Conservation (phyloP, 2,797 vertebrate species). For the Macrochelys suwanniensis region DNA sequence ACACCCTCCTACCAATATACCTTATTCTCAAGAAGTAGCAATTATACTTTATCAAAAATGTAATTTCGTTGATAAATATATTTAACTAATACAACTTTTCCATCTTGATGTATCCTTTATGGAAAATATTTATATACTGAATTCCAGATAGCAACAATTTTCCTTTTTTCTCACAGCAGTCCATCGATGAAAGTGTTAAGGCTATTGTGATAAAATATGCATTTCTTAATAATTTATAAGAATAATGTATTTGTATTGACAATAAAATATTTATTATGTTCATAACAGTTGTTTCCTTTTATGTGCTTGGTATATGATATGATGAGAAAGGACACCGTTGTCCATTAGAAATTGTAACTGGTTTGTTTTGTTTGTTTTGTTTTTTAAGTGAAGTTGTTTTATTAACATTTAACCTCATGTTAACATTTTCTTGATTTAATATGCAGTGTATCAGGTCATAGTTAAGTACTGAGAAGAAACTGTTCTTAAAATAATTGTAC, state of each 20-base stretch:
- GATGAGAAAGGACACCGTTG: constrained; percentile 11
- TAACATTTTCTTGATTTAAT: background rate
- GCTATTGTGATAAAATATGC: background rate
- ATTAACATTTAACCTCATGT: background rate
- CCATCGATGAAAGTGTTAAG: constrained; percentile 39
- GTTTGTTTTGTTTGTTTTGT: background rate
- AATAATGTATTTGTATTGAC: constrained; percentile 38
- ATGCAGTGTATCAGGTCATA: background rate
- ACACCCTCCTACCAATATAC: background rate
- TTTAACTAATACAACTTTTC: constrained; percentile 27
- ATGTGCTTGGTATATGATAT: background rate
- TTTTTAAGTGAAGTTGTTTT: constrained; percentile 1
- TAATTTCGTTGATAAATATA: constrained; percentile 9
- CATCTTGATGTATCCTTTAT: constrained; percentile 4
- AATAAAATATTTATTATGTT: constrained; percentile 29
- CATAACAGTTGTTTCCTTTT: constrained; percentile 39
- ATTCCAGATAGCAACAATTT: rapidly evolving
- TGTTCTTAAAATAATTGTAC: background rate
- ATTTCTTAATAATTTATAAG: constrained; percentile 45
- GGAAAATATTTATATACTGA: constrained; percentile 11
- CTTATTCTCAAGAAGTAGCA: background rate
- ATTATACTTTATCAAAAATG: background rate
- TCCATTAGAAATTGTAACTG: background rate
- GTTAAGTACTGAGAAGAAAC: background rate
- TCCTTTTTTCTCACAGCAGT: background rate